A percentile compares a stretch with the other conserved stretches of the same genome.
phyloP scores from a whole-genome alignment of 1,140 invertebrate genomes.

The Macrosteles quadrilineatus region DNA sequence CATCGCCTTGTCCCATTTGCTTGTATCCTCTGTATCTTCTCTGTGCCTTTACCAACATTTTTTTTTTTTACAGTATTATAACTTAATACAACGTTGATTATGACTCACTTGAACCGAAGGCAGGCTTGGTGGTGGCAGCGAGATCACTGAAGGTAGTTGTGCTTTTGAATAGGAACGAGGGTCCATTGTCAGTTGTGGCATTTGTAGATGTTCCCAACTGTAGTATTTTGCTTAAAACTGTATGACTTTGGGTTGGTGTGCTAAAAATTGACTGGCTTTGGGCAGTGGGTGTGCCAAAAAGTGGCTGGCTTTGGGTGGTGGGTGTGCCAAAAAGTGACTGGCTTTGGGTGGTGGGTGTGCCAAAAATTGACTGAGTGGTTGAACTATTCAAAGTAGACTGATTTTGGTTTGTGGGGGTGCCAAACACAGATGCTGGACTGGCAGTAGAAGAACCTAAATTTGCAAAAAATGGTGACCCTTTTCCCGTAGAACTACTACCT shows the following conservation, averaged over 20 bases:
- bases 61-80: too few species aligned
- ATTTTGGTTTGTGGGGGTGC: background rate
- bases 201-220: background rate
- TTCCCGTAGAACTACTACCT: background rate
- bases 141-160: conserved; percentile 20
- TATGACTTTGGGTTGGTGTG: too few species aligned
- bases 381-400: too few species aligned
- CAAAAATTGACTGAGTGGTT: background rate
- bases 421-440: background rate
- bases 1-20: too few species aligned
- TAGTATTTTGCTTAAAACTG: too few species aligned
- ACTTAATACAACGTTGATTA: too few species aligned
- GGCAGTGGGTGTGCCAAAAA: too few species aligned
- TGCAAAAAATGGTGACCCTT: background rate
- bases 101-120: background rate
- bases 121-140: conserved; percentile 16
- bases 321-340: background rate
- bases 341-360: background rate
- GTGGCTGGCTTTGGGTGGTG: background rate
- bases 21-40: too few species aligned
- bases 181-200: background rate
- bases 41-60: too few species aligned
- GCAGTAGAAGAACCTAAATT: background rate
- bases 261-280: too few species aligned
- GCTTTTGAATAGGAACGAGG: conserved; percentile 26